Conservation (phyloP, 1,140 invertebrate species). For the Achroia grisella region DNA sequence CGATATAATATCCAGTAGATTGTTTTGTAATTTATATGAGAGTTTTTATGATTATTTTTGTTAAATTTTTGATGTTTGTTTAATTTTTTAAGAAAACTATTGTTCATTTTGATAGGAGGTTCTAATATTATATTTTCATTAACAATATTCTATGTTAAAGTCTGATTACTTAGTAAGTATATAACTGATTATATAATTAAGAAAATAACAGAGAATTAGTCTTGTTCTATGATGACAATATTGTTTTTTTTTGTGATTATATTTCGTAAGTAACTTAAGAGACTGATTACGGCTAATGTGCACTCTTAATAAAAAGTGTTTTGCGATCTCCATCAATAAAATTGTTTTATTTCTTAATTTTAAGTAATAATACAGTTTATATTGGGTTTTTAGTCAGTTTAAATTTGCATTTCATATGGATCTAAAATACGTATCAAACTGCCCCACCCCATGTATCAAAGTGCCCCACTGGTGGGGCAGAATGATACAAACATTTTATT, state of each 20-base stretch:
- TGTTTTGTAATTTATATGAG: slow-evolving; percentile 5
- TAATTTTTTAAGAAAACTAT: neutral
- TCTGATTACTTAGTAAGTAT: slow-evolving; percentile 8
- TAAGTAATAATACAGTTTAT: neutral
- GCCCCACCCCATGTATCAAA: slow-evolving; percentile 2
- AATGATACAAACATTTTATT: neutral
- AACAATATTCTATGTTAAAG: slow-evolving; percentile 7
- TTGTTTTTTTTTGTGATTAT: slow-evolving; percentile 3
- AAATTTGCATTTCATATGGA: slow-evolving; percentile 7
- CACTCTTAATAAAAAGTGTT: slow-evolving; percentile 10
- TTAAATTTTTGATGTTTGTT: neutral
- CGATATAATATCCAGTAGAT: slow-evolving; percentile 20
- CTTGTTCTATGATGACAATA: slow-evolving; percentile 1
- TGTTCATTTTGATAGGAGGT: slow-evolving; percentile 1
- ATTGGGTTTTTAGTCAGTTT: slow-evolving; percentile 5
- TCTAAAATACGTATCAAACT: slow-evolving; percentile 4
- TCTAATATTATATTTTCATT: slow-evolving; percentile 1
- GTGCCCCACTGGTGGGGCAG: neutral
- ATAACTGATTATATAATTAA: slow-evolving; percentile 8
- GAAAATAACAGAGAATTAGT: slow-evolving; percentile 1
- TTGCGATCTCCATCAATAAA: slow-evolving; percentile 8
- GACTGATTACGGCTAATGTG: slow-evolving; percentile 7
- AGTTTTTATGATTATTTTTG: slow-evolving; percentile 3
- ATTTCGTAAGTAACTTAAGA: slow-evolving; percentile 10
- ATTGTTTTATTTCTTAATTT: slow-evolving; percentile 3